Conservation (phyloP, 2,113 vertebrate species). For the Buteo buteo region DNA sequence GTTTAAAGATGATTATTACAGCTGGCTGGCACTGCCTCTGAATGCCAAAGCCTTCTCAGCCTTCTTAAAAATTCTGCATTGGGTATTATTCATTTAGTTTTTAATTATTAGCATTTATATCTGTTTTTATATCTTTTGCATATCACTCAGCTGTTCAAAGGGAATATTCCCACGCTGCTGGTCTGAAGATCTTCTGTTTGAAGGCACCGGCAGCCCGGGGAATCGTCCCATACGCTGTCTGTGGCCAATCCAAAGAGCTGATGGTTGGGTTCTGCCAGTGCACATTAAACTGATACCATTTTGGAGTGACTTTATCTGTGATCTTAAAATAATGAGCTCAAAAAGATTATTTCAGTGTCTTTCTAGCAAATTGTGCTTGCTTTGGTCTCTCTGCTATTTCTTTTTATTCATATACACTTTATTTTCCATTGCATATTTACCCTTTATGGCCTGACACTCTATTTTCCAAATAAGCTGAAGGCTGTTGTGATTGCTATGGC, state of each 20-base stretch:
- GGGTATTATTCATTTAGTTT: constrained; percentile 71
- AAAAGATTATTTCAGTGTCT: constrained; percentile 2
- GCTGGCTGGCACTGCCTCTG: constrained; percentile 30
- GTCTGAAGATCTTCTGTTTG: constrained; percentile 60
- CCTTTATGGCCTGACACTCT: neutral
- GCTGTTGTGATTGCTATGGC: neutral
- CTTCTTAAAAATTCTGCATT: constrained; percentile 60
- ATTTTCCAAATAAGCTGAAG: neutral
- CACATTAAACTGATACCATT: constrained; percentile 38
- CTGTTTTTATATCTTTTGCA: constrained; percentile 64
- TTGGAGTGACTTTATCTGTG: constrained; percentile 41
- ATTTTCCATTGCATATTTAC: neutral
- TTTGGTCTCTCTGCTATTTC: constrained; percentile 10
- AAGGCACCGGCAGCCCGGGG: constrained; percentile 4
- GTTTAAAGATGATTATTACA: constrained; percentile 40
- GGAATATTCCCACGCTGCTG: constrained; percentile 51
- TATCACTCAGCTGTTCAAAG: constrained; percentile 71
- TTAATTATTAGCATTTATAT: constrained; percentile 75
- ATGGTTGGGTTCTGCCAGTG: constrained; percentile 24
- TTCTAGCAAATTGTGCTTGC: constrained; percentile 11
- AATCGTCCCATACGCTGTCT: constrained; percentile 11
- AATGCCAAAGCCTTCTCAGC: constrained; percentile 46
- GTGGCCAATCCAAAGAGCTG: constrained; percentile 46
- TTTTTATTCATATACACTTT: neutral
- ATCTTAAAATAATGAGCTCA: constrained; percentile 52